Conservation (phyloP, 53 echinoderm and acorn worm genomes). For the Holothuria scabra region DNA sequence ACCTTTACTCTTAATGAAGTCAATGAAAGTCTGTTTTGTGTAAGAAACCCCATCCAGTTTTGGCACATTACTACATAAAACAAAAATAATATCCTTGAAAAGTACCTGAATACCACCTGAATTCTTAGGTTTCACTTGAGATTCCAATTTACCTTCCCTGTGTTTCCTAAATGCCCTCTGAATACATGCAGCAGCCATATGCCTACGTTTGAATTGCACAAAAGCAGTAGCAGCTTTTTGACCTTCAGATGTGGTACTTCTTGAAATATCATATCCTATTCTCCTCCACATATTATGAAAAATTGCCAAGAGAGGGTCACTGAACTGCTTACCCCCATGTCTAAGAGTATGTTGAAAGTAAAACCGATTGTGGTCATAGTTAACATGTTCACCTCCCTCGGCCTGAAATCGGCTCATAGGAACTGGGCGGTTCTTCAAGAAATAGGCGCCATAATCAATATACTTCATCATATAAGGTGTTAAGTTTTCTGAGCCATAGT, state of each 20-base stretch:
- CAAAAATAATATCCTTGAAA: background rate
- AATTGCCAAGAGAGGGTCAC: constrained; percentile 33
- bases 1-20: background rate
- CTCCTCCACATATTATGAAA: constrained; percentile 15
- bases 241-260: too few species aligned
- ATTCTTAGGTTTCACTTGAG: background rate
- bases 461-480: constrained; percentile 45
- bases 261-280: background rate
- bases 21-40: background rate
- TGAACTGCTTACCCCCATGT: constrained; percentile 61
- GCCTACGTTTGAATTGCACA: background rate
- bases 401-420: constrained; percentile 62
- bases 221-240: background rate
- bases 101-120: background rate
- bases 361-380: constrained; percentile 61
- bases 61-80: background rate
- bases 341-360: constrained; percentile 67
- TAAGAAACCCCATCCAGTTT: background rate
- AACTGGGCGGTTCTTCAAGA: constrained; percentile 41
- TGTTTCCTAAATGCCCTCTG: background rate
- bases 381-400: constrained; percentile 70
- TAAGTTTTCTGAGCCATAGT: background rate
- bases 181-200: constrained; percentile 4
- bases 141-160: background rate
- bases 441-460: constrained; percentile 24